phyloP scores from a whole-genome alignment of 2,888 invertebrate species.

The Eupithecia exiguata region DNA sequence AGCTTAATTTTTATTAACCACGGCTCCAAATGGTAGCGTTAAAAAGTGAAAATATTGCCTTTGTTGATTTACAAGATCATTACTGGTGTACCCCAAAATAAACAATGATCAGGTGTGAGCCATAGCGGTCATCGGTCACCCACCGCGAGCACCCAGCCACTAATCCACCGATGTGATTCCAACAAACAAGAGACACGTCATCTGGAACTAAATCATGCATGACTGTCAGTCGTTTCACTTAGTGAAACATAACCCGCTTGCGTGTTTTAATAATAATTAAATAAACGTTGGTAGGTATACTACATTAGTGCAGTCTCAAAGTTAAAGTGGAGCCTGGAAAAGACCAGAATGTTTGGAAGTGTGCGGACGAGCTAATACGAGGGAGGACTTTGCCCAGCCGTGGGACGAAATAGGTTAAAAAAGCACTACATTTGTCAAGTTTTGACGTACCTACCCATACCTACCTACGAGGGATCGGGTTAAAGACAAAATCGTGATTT shows the following conservation, averaged over 20 bases:
- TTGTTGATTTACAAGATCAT: constrained; percentile 4
- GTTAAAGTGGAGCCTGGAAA: no score
- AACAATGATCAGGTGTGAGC: neutral
- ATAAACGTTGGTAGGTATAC: no score
- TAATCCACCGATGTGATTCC: neutral
- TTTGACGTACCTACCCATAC: neutral
- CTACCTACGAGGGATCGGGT: constrained; percentile 14
- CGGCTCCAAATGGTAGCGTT: constrained; percentile 3
- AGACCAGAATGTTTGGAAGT: no score
- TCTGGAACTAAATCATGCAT: neutral
- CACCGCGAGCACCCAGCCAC: neutral
- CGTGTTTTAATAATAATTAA: neutral
- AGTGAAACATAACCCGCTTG: neutral
- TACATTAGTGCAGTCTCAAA: no score
- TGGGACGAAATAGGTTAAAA: no score
- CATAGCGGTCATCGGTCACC: no score
- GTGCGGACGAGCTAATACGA: no score
- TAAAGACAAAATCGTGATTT: constrained; percentile 14
- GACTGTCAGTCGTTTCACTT: neutral
- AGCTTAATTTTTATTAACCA: neutral
- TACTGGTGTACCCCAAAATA: neutral
- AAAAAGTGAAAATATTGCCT: neutral
- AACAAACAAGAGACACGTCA: neutral
- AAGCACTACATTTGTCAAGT: neutral
- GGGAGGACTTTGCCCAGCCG: no score